phyloP scores from a whole-genome alignment of 2,797 vertebrate species.

The Enteromius thamalakanensis region DNA sequence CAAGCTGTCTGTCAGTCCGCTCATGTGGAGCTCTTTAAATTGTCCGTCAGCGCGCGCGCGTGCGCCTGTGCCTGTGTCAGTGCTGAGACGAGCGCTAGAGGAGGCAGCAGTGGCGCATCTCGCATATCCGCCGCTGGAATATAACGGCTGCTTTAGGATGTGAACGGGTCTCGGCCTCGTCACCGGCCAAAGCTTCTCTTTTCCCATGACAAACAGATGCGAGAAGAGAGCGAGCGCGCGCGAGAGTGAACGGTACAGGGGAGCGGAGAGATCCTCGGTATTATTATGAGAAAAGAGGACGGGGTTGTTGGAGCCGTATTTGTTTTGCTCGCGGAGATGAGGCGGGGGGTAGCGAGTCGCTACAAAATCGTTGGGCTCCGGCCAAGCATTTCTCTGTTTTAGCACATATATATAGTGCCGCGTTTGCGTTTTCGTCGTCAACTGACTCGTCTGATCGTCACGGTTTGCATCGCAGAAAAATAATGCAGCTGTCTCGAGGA shows the following conservation, averaged over 20 bases:
- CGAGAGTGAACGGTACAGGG: background rate
- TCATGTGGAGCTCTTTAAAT: conserved; percentile 31
- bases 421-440: conserved; percentile 62
- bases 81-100: conserved; percentile 66
- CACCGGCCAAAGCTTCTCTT: conserved; percentile 54
- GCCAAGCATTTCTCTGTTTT: conserved; percentile 76
- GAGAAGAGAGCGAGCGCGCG: conserved; percentile 48
- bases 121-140: conserved; percentile 66
- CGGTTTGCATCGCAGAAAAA: conserved; percentile 64
- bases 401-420: conserved; percentile 61
- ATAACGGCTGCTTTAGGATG: conserved; percentile 59
- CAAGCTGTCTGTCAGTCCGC: background rate
- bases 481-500: conserved; percentile 76
- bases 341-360: conserved; percentile 74
- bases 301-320: conserved; percentile 69
- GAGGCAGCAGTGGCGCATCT: conserved; percentile 73
- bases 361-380: conserved; percentile 76
- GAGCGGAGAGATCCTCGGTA: conserved; percentile 41
- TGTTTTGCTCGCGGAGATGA: conserved; percentile 74
- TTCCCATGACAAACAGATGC: conserved; percentile 59
- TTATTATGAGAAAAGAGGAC: conserved; percentile 65
- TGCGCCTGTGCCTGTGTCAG: conserved; percentile 62
- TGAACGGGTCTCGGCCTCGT: conserved; percentile 57
- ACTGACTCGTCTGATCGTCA: conserved; percentile 28
- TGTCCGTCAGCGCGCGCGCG: conserved; percentile 27